These are phyloP conservation scores for Engraulis encrasicolus DNA, from an alignment of 2,113 vertebrate genomes.

Conservation along the genomic window DNA sequence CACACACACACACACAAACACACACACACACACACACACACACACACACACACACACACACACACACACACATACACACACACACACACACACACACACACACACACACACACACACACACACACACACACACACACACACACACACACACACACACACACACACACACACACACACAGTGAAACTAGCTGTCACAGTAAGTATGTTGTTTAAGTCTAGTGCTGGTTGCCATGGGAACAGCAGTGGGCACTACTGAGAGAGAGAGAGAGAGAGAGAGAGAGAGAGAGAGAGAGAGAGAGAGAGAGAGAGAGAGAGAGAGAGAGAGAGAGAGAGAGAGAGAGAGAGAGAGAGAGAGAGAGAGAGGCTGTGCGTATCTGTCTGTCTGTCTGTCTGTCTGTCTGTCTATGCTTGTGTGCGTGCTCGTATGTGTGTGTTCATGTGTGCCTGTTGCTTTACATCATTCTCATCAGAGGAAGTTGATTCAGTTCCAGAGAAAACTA, in stretches of 20 bases:
- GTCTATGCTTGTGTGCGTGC: no score
- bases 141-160: neutral
- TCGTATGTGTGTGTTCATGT: no score
- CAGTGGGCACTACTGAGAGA: no score
- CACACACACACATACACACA: neutral
- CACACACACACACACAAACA: neutral
- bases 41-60: no score
- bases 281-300: constrained; percentile 23
- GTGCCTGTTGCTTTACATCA: no score
- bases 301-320: no score
- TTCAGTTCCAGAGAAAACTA: no score
- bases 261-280: neutral
- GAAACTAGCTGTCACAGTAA: neutral
- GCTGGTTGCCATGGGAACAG: no score
- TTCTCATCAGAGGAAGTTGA: no score
- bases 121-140: neutral
- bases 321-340: neutral
- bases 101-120: neutral
- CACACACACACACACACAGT: neutral
- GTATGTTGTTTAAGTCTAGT: no score
- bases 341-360: neutral
- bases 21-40: neutral
- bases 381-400: no score
- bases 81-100: neutral
- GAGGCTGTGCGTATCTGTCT: no score